These are phyloP conservation scores for Drosophila carrolli DNA, from an alignment of 1,140 invertebrate genomes.

Conservation along the genomic window DNA sequence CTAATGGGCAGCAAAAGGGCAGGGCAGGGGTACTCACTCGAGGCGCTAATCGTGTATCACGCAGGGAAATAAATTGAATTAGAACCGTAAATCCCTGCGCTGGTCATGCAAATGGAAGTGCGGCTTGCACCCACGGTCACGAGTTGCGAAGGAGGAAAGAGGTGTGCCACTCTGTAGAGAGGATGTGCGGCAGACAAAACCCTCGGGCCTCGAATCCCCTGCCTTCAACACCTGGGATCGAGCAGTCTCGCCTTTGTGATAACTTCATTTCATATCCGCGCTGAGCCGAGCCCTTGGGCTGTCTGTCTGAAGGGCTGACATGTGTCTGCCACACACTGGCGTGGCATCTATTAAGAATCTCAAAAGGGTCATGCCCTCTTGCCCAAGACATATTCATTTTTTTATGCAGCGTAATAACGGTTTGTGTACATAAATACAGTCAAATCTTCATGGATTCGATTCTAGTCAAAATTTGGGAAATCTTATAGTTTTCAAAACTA, in stretches of 20 bases:
- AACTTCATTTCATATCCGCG: slow-evolving; percentile 47
- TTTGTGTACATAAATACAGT: slow-evolving; percentile 11
- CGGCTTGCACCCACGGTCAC: slow-evolving; percentile 49
- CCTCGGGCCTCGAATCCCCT: slow-evolving; percentile 5
- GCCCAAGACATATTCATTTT: slow-evolving; percentile 29
- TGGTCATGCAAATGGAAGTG: slow-evolving; percentile 49
- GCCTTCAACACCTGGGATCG: slow-evolving; percentile 51
- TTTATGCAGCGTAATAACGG: slow-evolving; percentile 36
- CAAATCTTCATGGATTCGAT: neutral
- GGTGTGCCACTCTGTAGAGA: slow-evolving; percentile 31
- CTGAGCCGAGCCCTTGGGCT: slow-evolving; percentile 27
- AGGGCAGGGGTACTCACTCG: slow-evolving; percentile 14
- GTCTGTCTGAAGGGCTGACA: slow-evolving; percentile 54
- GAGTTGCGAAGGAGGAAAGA: slow-evolving; percentile 7
- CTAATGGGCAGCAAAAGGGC: slow-evolving; percentile 39
- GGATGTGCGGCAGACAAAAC: slow-evolving; percentile 37
- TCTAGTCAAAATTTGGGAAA: too few species aligned
- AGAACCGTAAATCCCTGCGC: slow-evolving; percentile 52
- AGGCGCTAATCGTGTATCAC: slow-evolving; percentile 49
- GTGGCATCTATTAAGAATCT: slow-evolving; percentile 35
- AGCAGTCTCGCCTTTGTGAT: slow-evolving; percentile 38
- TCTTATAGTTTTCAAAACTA: too few species aligned
- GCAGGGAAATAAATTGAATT: slow-evolving; percentile 59
- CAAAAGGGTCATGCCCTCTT: slow-evolving; percentile 49
- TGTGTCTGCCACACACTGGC: slow-evolving; percentile 52